Conservation (phyloP, 2,113 vertebrate species). For the Brachyhypopomus gauderio region DNA sequence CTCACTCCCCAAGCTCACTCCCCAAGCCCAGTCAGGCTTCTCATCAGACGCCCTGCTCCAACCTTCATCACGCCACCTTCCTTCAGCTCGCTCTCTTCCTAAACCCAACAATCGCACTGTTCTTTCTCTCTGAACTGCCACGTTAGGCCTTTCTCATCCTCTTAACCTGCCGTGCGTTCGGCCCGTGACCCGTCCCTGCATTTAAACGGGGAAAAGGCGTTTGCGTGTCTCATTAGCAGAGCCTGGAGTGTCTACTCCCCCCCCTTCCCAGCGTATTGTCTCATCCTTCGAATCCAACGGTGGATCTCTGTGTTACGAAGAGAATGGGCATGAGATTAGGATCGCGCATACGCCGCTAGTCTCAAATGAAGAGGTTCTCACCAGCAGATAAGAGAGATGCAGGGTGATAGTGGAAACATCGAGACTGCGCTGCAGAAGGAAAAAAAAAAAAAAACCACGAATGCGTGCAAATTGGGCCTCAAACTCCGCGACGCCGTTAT, state of each 20-base stretch:
- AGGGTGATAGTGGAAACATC: slow-evolving; percentile 62
- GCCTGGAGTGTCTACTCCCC: not conserved
- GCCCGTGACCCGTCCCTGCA: slow-evolving; percentile 65
- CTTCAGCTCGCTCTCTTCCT: too few relatives aligned
- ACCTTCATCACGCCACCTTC: too few relatives aligned
- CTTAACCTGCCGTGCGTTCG: slow-evolving; percentile 57
- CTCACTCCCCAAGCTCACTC: too few relatives aligned
- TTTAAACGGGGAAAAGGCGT: slow-evolving; percentile 24
- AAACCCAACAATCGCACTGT: too few relatives aligned
- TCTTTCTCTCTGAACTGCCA: too few relatives aligned
- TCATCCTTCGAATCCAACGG: slow-evolving; percentile 54
- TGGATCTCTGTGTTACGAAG: slow-evolving; percentile 67
- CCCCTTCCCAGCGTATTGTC: slow-evolving; percentile 67
- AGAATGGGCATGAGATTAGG: slow-evolving; percentile 77
- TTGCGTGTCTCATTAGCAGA: slow-evolving; percentile 71
- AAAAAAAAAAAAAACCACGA: slow-evolving; percentile 68
- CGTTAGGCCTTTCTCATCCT: slow-evolving; percentile 2
- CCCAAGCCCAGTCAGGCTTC: too few relatives aligned
- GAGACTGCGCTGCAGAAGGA: slow-evolving; percentile 36
- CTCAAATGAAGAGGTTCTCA: slow-evolving; percentile 78
- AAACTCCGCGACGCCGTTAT: slow-evolving; percentile 67
- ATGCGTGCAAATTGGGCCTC: slow-evolving; percentile 71
- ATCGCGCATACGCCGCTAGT: slow-evolving; percentile 74
- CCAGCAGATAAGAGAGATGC: slow-evolving; percentile 72
- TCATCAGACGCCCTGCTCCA: too few relatives aligned